Conservation (phyloP, 37 sponge, comb jelly and placozoan species). For the Eunapius fragilis region DNA sequence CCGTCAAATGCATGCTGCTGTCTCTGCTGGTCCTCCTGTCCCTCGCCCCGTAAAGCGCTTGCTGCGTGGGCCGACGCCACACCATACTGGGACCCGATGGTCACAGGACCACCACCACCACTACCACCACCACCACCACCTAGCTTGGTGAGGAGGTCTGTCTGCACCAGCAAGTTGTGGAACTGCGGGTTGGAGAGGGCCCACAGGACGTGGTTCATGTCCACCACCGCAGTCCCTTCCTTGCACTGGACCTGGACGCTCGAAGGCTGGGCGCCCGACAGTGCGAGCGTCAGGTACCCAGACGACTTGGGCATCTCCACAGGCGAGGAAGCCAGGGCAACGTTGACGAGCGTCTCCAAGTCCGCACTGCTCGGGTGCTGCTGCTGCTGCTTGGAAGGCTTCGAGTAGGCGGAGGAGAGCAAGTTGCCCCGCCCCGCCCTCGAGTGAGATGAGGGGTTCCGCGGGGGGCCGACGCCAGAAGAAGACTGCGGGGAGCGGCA, state of each 20-base stretch:
- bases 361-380: constrained; percentile 11
- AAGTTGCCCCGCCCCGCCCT: neutral
- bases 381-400: constrained; percentile 1
- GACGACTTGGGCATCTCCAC: constrained; percentile 52
- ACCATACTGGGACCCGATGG: neutral
- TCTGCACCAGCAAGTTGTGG: neutral
- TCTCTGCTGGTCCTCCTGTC: no score
- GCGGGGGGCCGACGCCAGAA: neutral
- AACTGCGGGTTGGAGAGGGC: neutral
- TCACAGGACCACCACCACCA: no score
- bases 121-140: no score
- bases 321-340: constrained; percentile 67
- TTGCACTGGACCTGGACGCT: neutral
- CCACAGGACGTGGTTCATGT: neutral
- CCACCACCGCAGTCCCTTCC: neutral
- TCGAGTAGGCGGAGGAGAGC: constrained; percentile 21
- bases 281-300: neutral
- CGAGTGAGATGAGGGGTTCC: neutral
- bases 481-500: neutral
- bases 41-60: neutral
- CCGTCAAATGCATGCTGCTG: neutral
- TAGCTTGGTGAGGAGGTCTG: neutral
- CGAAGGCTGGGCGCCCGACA: neutral
- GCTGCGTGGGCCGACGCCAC: neutral
- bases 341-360: constrained; percentile 77